phyloP scores from a whole-genome alignment of 2,113 vertebrate genomes.

The Rhizomys pruinosus region DNA sequence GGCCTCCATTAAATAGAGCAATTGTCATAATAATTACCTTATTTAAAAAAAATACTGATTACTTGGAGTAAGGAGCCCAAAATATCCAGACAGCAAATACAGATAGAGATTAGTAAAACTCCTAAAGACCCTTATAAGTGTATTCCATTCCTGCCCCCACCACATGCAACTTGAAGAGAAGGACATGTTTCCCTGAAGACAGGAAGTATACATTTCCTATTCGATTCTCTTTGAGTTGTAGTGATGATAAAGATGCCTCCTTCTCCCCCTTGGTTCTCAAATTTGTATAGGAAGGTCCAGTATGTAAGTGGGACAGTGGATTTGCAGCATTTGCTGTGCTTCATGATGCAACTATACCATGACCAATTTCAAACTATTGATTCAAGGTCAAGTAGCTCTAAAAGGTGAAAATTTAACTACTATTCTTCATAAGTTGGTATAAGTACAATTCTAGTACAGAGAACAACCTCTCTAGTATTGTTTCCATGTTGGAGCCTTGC shows the following conservation, averaged over 20 bases:
- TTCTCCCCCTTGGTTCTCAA: neutral
- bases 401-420: neutral
- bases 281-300: neutral
- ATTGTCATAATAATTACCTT: neutral
- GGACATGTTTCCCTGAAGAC: neutral
- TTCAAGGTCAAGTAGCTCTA: neutral
- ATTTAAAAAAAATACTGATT: neutral
- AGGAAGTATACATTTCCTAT: neutral
- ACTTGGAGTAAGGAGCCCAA: neutral
- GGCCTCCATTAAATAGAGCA: neutral
- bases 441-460: neutral
- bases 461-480: neutral
- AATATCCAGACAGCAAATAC: neutral
- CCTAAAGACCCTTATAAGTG: neutral
- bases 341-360: neutral
- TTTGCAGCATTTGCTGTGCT: neutral
- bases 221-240: neutral
- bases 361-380: neutral
- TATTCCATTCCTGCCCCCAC: rapidly evolving
- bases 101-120: neutral
- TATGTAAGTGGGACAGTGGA: neutral
- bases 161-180: neutral
- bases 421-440: neutral
- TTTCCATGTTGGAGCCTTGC: neutral
- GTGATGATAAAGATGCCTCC: neutral